Conservation (phyloP, 2,888 invertebrate species). For the Rhingia campestris region DNA sequence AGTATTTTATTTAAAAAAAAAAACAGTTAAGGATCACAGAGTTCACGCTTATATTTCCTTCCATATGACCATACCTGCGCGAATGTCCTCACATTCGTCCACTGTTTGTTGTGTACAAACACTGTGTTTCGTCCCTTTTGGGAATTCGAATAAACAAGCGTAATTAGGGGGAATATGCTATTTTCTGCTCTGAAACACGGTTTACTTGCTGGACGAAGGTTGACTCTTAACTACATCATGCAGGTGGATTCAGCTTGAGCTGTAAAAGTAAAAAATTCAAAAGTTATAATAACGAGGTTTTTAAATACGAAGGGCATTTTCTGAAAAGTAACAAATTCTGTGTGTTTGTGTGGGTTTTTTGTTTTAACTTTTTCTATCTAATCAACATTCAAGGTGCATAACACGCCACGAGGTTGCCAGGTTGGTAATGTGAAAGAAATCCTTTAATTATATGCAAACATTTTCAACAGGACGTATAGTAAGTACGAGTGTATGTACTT, state of each 20-base stretch:
- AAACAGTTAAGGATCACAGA: constrained; percentile 26
- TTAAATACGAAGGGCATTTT: not conserved
- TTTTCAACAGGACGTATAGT: too few species aligned
- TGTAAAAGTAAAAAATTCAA: not conserved
- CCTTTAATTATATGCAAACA: too few species aligned
- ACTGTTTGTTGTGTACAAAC: not conserved
- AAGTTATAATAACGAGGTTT: not conserved
- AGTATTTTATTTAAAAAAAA: not conserved
- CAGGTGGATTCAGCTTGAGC: not conserved
- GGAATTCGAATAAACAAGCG: not conserved
- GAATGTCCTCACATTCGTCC: not conserved
- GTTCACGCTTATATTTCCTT: constrained; percentile 20
- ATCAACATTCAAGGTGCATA: too few species aligned
- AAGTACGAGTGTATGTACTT: too few species aligned
- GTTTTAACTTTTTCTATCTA: too few species aligned
- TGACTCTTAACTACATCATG: not conserved
- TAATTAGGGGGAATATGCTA: not conserved
- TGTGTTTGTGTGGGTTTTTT: too few species aligned
- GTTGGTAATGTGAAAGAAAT: too few species aligned
- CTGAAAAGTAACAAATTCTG: not conserved
- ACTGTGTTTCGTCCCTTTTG: too few species aligned
- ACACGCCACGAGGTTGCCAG: too few species aligned
- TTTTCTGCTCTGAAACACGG: not conserved
- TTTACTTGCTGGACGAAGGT: not conserved
- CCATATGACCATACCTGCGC: not conserved